Percentiles rank a stretch among this genome's conserved stretches.
Conservation (phyloP, 2,797 vertebrate genomes). For the Poeciliopsis turneri region DNA sequence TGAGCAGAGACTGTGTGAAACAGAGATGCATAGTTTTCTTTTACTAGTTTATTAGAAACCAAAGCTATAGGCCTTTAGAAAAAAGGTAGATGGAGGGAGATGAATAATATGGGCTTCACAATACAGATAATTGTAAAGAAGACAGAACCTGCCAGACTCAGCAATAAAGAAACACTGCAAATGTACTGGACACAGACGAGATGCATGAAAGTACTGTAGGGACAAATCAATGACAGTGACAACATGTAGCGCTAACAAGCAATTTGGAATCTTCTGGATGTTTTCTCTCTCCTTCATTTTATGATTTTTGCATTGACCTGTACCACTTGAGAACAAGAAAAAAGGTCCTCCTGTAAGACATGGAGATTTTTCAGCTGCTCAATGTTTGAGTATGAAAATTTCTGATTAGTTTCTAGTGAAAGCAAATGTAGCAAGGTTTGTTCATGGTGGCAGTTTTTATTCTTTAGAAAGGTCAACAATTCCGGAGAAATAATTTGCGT, state of each 20-base stretch:
- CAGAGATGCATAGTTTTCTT: conserved; percentile 13
- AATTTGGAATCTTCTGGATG: background rate
- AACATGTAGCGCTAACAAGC: background rate
- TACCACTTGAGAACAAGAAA: background rate
- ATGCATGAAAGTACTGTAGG: background rate
- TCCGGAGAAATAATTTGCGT: background rate
- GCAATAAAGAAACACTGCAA: background rate
- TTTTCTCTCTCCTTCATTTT: background rate
- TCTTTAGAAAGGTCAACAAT: background rate
- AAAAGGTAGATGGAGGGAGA: background rate
- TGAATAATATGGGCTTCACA: background rate
- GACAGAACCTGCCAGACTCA: background rate
- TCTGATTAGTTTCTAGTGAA: background rate
- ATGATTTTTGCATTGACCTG: background rate
- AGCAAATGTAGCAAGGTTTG: background rate
- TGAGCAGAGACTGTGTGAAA: background rate
- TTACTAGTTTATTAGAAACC: conserved; percentile 23
- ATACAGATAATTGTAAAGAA: background rate
- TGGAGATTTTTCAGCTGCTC: background rate
- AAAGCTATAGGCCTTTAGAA: conserved; percentile 14
- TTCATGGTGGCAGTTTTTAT: background rate
- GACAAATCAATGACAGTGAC: background rate
- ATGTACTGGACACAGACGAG: background rate
- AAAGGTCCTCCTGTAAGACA: background rate
- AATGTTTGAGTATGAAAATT: background rate